A percentile compares a stretch with the other conserved stretches of the same genome.
phyloP scores from a whole-genome alignment of 2,888 invertebrate species.

The Entomobrya proxima region DNA sequence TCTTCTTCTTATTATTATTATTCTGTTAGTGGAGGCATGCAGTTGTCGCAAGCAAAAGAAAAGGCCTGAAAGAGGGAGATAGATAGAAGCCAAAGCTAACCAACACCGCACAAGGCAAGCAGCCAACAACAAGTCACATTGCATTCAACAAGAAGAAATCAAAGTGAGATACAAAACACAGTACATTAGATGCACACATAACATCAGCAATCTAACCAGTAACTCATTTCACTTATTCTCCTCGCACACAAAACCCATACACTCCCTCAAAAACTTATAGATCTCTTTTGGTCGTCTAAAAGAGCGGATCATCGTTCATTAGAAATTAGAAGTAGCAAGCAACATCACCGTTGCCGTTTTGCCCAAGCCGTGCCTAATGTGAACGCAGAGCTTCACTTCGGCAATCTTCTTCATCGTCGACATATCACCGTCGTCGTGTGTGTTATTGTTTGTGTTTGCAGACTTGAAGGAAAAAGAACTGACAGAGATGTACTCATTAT shows the following conservation, averaged over 20 bases:
- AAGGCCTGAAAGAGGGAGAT: neutral
- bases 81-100: slow-evolving; percentile 12
- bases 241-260: slow-evolving; percentile 23
- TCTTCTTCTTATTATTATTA: slow-evolving; percentile 21
- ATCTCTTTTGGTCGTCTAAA: slow-evolving; percentile 57
- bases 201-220: slow-evolving; percentile 54
- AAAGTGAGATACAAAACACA: slow-evolving; percentile 25
- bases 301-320: slow-evolving; percentile 58
- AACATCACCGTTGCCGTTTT: slow-evolving; percentile 27
- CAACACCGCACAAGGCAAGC: slow-evolving; percentile 48
- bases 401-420: slow-evolving; percentile 16
- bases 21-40: slow-evolving; percentile 42
- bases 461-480: neutral
- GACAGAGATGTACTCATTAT: neutral
- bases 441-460: slow-evolving; percentile 17
- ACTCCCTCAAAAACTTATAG: slow-evolving; percentile 46
- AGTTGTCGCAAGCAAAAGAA: slow-evolving; percentile 1
- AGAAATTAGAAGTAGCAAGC: slow-evolving; percentile 24
- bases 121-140: slow-evolving; percentile 63
- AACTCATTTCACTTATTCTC: slow-evolving; percentile 52
- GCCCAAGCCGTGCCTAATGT: slow-evolving; percentile 29
- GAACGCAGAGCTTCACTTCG: neutral
- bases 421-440: slow-evolving; percentile 11
- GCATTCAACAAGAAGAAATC: slow-evolving; percentile 49
- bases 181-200: slow-evolving; percentile 1